Base-by-base conservation (phyloP, 2,888 invertebrate species). In the Cheilosia urbana region DNA sequence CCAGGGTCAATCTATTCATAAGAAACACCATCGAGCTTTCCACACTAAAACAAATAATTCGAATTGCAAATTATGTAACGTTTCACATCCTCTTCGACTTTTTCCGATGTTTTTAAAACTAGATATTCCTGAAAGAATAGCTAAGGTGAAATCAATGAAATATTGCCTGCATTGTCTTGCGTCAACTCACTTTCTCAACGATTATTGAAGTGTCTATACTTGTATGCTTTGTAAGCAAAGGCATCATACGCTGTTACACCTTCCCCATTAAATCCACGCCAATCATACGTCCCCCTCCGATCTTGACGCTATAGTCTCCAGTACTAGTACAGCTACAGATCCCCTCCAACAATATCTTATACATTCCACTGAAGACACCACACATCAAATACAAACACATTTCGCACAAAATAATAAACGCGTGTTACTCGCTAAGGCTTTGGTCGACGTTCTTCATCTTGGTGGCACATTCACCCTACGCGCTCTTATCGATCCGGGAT, bases 401-500 rank as follows among this genome's bases (percentile, higher is more conserved):
- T 17, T 49, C 7, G 19, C 49, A 1, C 15, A 15, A 40, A 40
- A 7, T 15, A 40, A 40, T 4, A 40, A 53, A 42, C 13, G 13
- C 17, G 13, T 66, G 37, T 7, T 66, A 2, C 53, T 66, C 13
- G 66, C 51, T 40, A 53, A 53, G 5, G 24, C 37, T 5, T 53
- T 66, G 5, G 17, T 66, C 1, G 19, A 53, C 49, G 17, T 49
- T 9, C 17, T 19, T 63, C 49, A 63, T 4, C 34, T 68, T 24
- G 24, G 53, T 17, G 34, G 5, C 19, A 45, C 45, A 11, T 47
- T 15, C 11, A 30, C 57, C 1, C 13, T 57, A n/a, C n/a, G 71
- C 21, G 58, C 51, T 5, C 30, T 69, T 57, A 19, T 71, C 2
- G 49, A 51, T 60, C 47, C 58, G 13, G 55, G 55, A 5, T 57